Conservation (phyloP, 2,888 invertebrate genomes). For the Buathra laborator region DNA sequence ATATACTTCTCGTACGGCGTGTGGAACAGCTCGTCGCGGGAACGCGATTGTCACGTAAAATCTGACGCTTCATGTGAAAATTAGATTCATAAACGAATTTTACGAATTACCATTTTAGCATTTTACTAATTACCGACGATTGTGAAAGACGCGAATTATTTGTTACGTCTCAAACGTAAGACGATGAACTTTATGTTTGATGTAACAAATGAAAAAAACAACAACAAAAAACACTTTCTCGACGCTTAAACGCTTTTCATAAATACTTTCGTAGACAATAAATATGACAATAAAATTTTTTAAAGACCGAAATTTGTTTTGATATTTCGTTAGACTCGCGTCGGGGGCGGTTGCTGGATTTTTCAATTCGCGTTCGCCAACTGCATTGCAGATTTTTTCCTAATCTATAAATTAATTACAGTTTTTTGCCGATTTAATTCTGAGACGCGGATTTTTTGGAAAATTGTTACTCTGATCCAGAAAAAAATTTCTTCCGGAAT, state of each 20-base stretch:
- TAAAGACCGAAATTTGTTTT: conserved; percentile 32
- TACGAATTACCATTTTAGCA: too few species aligned
- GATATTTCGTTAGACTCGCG: background rate
- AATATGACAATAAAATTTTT: background rate
- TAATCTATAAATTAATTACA: too few species aligned
- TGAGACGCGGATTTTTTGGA: too few species aligned
- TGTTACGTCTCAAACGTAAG: background rate
- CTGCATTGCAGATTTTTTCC: too few species aligned
- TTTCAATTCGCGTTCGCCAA: too few species aligned
- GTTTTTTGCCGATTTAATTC: too few species aligned
- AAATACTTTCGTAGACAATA: too few species aligned
- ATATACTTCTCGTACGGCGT: conserved; percentile 92
- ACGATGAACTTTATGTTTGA: background rate
- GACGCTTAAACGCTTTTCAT: background rate
- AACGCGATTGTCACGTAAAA: conserved; percentile 79
- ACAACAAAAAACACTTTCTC: background rate
- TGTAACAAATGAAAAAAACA: background rate
- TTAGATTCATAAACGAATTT: background rate
- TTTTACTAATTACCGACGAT: background rate
- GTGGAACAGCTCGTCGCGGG: conserved; percentile 87
- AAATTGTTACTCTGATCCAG: conserved; percentile 80
- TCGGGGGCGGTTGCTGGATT: too few species aligned
- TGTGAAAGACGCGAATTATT: background rate
- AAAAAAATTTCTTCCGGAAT: conserved; percentile 94
- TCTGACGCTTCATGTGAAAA: conserved; percentile 11